These are phyloP conservation scores for Epirrita christyi DNA, from an alignment of 2,888 invertebrate genomes.

Conservation along the genomic window DNA sequence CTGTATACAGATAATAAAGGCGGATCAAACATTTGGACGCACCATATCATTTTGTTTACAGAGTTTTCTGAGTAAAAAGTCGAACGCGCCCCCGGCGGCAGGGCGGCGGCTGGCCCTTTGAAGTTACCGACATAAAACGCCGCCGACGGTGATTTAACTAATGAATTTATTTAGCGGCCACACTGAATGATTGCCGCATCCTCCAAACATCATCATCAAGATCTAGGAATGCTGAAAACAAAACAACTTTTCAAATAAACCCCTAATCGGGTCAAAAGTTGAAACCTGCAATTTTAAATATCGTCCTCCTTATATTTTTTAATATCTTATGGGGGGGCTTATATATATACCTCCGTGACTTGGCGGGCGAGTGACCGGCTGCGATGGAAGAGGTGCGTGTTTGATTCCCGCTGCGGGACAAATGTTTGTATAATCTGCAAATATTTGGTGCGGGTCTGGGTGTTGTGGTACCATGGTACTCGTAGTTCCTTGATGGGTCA, in stretches of 20 bases:
- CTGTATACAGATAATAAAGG: constrained; percentile 81
- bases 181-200: constrained; percentile 64
- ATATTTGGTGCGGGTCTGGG: too few species aligned
- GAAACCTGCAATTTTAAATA: too few species aligned
- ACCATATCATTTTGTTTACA: constrained; percentile 84
- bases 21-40: constrained; percentile 82
- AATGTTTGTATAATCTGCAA: too few species aligned
- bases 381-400: too few species aligned
- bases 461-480: too few species aligned
- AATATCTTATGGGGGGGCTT: too few species aligned
- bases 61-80: constrained; percentile 84
- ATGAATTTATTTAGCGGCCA: constrained; percentile 85
- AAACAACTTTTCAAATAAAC: constrained; percentile 20
- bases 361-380: too few species aligned
- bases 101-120: constrained; percentile 75
- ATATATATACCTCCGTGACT: too few species aligned
- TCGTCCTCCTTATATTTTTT: too few species aligned
- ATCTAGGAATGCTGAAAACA: constrained; percentile 32
- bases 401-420: too few species aligned
- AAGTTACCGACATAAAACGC: constrained; percentile 84
- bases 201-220: constrained; percentile 41
- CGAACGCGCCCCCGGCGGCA: constrained; percentile 76
- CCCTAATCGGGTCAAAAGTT: constrained; percentile 3
- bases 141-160: constrained; percentile 85
- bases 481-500: too few species aligned